Base-by-base conservation (phyloP, 2,113 vertebrate genomes). In the Calypte anna region DNA sequence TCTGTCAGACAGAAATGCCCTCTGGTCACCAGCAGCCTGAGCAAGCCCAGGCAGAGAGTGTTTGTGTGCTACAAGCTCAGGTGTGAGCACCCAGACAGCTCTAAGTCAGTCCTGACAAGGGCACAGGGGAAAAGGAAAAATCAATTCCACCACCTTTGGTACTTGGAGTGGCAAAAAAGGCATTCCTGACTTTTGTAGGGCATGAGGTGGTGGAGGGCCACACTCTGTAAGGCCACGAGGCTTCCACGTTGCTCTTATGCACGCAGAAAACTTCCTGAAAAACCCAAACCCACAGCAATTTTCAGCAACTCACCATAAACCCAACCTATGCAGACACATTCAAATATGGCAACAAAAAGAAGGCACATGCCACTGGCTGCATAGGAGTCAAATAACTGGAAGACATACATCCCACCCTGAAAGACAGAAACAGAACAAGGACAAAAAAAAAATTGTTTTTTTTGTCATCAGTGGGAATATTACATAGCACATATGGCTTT, bases 281-380 rank as follows among this genome's bases (percentile, higher is more conserved):
- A 76, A 38, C 13, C 20, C 15, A 10, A 79, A 40, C 33, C 1
- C 0, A 21, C 44, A 88, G 33, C 28, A 7, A 6, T 76, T 68
- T 81, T 20, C 30, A 54, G 33, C 28, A 85, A 96, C 99, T 99
- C 98, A 99, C 99, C 99, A 1, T 99, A 99, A 75, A 99, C 98
- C 99, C 99, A 99, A 90, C 99, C 99, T 31, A 99, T 99, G 95
- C 99, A 99, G 97, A 99, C 97, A 70, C 99, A 99, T 97, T 99
- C 99, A 89, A 99, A 99, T 96, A 99, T 99, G 96, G 99, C 99
- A 90, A 99, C 99, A 59, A 99, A 99, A 63, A 99, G 98, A 91
- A 99, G 98, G 96, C 99, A 99, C 99, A 99, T 99, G 58, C 99
- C 99, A 25, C 99, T 99, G 95, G 99, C 99, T 7, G 99, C 99